A percentile compares a stretch with the other conserved stretches of the same genome.
These are phyloP conservation scores for Nematostella vectensis DNA, from an alignment of 92 coral and sea anemone genomes.

Conservation along the genomic window DNA sequence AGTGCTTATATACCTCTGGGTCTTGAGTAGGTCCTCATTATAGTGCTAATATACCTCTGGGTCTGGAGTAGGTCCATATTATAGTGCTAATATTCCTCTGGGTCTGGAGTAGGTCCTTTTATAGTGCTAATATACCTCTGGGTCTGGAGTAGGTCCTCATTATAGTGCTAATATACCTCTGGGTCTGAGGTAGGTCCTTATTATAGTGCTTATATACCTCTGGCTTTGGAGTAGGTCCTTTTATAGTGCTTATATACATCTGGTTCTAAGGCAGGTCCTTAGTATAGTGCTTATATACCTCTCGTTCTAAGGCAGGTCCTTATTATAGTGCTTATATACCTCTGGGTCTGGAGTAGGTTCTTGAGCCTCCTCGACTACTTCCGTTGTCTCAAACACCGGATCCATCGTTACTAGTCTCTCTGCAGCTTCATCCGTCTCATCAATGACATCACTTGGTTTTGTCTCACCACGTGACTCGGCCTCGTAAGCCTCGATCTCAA, in stretches of 20 bases:
- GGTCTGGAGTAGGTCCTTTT: no score
- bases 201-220: no score
- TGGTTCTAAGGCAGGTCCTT: no score
- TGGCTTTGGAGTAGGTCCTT: no score
- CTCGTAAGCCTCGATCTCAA: constrained; percentile 77
- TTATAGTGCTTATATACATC: no score
- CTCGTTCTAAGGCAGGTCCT: no score
- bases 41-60: no score
- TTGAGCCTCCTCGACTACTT: not conserved
- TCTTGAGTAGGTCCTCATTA: not conserved
- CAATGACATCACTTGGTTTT: constrained; percentile 9
- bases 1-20: not conserved
- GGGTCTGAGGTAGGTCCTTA: no score
- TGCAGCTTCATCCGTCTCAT: constrained; percentile 19
- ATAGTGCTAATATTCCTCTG: not conserved
- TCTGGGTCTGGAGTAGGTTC: not conserved
- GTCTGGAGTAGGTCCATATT: not conserved
- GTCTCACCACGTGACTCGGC: constrained; percentile 18
- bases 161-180: not conserved
- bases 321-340: no score
- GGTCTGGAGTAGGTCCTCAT: not conserved
- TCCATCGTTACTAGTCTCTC: constrained; percentile 20
- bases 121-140: no score
- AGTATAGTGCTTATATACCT: no score
- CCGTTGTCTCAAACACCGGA: constrained; percentile 16